Base-by-base conservation (phyloP, 2,113 vertebrate species). In the Mohoua ochrocephala region DNA sequence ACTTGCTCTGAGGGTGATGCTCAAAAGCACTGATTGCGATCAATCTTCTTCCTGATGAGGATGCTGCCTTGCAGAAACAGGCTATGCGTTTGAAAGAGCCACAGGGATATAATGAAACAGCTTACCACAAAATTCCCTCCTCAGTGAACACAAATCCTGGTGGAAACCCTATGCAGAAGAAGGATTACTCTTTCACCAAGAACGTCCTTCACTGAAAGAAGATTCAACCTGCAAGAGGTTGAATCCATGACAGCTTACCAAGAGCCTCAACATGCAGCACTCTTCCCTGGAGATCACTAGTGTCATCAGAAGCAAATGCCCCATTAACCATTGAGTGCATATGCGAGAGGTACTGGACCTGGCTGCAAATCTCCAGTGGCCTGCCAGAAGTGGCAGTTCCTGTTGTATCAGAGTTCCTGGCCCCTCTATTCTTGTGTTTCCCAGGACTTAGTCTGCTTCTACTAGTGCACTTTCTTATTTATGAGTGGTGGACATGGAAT, bases 121-220 rank as follows among this genome's bases (percentile, higher is more conserved):
- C 15, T 70, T 41, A 8, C 31, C 17, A 5, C 28, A 37, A 37
- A 33, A 30, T 49, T 49, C 39, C 5, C 9, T 81, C 15, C 37
- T 86, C 0, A 1, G 18, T 4, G 2, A 80, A 41, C 11, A 11
- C 0, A 3, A 41, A 27, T 21, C 37, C 50, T 45, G 53, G 30
- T 8, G 14, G 59, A 59, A 87, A 70, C 39, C 13, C 10, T 52
- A 54, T 39, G 37, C 59, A 61, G 67, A 42, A 87, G 89, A 77
- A 41, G 1, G 10, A 75, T 42, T 12, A 18, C 28, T 27, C 45
- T 73, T 64, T 37, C 33, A 27, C 18, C 5, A 6, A 15, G 37
- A 49, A 6, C 31, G 78, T 81, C 42, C 28, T 35, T 24, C 5
- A 13, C 26, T 26, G n/a, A 44, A 61, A 78, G 44, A 53, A 3